Evolutionary conservation across 2,797 vertebrate genomes (phyloP).

Genomic region (Emydoidea blandingii): DNA sequence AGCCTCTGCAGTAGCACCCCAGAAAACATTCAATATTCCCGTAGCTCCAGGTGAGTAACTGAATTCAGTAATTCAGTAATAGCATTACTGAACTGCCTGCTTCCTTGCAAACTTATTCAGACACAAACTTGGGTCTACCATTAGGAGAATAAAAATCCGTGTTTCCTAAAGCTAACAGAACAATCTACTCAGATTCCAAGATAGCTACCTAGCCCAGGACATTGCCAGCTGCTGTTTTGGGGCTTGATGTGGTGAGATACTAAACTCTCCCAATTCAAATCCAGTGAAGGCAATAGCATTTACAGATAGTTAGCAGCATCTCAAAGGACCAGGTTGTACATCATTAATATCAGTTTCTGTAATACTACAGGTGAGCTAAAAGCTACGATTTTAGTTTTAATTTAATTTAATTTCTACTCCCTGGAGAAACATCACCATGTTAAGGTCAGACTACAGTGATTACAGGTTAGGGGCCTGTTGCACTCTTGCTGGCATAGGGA

Average conservation of each 20-base stretch:
- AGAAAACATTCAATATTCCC: not conserved
- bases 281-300: not conserved
- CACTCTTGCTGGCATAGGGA: not conserved
- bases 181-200: not conserved
- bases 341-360: not conserved
- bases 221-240: not conserved
- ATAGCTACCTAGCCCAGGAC: not conserved
- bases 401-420: not conserved
- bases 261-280: not conserved
- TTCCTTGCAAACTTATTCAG: not conserved
- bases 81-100: not conserved
- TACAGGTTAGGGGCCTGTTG: not conserved
- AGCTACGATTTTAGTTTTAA: not conserved
- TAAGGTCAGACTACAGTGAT: not conserved
- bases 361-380: not conserved
- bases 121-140: not conserved
- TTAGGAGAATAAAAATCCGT: not conserved
- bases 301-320: not conserved
- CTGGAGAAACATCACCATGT: not conserved
- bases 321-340: not conserved
- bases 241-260: not conserved
- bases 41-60: not conserved
- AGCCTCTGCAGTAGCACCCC: not conserved
- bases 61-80: no score
- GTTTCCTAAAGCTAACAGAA: not conserved